Base-by-base conservation (phyloP, 2,888 invertebrate genomes). In the Achlya flavicornis region DNA sequence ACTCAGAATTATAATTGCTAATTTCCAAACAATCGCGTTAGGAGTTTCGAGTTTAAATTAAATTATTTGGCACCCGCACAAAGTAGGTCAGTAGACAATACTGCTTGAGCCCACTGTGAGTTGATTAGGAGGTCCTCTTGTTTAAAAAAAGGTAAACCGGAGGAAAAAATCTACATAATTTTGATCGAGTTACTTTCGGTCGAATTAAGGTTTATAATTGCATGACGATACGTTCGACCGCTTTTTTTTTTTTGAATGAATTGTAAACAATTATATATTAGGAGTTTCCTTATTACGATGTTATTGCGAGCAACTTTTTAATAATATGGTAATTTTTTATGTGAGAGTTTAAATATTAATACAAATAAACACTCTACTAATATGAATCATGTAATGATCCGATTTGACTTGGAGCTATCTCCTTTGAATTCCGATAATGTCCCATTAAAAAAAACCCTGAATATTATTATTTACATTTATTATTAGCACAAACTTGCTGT, bases 1-100 rank as follows among this genome's bases (percentile, higher is more conserved):
- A 57, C 19, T 41, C n/a, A 33, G 48, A 46, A 63, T 63, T 63
- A 63, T 63, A 63, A 63, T 63, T 63, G 63, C 60, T 63, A 63
- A 63, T 63, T 48, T 33, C 43, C 41, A 60, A 60, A 63, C 48
- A 63, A 59, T 60, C 63, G 32, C n/a, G 58, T 63, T 59, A 63
- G 63, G 41, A 46, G 46, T 33, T 26, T n/a, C n/a, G 48, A 10
- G 38, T 38, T 41, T 41, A 41, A 41, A 41, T 41, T 41, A 41
- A 41, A 41, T 41, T 41, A 41, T 41, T 41, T 41, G 41, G 12
- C 12, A 4, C 41, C 38, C 10, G 38, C 0, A 41, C 41, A 53
- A 63, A 63, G 53, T 63, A 53, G 48, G 59, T 57, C 59, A 53
- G 35, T 19, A 16, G 57, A 16, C 60, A 60, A 60, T 19, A 41